A percentile compares a stretch with the other conserved stretches of the same genome.
These are phyloP conservation scores for Camponotus vicinus DNA, from an alignment of 1,140 invertebrate genomes.

Conservation along the genomic window DNA sequence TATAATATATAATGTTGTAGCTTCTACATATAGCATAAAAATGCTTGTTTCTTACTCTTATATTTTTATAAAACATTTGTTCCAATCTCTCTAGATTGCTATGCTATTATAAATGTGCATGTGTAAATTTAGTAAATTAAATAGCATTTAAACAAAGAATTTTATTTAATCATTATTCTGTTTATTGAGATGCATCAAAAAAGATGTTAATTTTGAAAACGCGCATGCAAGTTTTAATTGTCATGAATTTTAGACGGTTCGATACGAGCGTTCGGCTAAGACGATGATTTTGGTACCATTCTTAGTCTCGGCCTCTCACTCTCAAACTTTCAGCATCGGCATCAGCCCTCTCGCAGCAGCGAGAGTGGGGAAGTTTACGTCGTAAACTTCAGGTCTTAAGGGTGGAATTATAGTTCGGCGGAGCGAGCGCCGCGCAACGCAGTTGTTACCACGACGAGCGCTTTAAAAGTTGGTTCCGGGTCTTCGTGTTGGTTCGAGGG, in stretches of 20 bases:
- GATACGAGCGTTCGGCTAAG: conserved; percentile 11
- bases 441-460: conserved; percentile 80
- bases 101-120: not conserved
- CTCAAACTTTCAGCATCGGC: conserved; percentile 70
- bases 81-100: not conserved
- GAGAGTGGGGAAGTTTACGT: conserved; percentile 76
- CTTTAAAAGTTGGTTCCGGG: conserved; percentile 82
- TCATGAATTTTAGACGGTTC: conserved; percentile 13
- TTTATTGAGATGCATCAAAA: not conserved
- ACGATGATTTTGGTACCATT: conserved; percentile 38
- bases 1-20: not conserved
- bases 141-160: not conserved
- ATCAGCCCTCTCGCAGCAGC: conserved; percentile 57
- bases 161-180: not conserved
- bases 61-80: conserved; percentile 12
- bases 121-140: not conserved
- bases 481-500: conserved; percentile 67
- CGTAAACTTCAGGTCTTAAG: conserved; percentile 79
- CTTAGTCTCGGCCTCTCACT: conserved; percentile 48
- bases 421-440: conserved; percentile 71
- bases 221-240: not conserved
- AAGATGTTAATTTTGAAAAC: not conserved
- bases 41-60: not conserved
- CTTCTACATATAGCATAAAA: not conserved
- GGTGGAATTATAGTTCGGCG: conserved; percentile 78